Base-by-base conservation (phyloP, 2,113 vertebrate species). In the Platycercus adscitus region DNA sequence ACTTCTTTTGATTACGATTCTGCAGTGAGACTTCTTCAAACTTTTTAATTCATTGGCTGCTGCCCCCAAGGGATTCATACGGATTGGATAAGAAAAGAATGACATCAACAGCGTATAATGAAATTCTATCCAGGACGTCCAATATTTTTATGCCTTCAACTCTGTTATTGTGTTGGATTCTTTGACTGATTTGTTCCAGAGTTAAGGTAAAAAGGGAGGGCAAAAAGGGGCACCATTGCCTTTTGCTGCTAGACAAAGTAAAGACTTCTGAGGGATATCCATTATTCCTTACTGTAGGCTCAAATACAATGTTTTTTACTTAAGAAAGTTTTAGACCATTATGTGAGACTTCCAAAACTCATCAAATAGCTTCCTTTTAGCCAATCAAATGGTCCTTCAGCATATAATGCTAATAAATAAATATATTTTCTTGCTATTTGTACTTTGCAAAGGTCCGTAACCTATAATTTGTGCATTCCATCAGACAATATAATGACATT, bases 171-270 rank as follows among this genome's bases (percentile, higher is more conserved):
- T 96, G 88, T 94, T 95, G 73, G 77, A 94, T 91, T 93, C 88
- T 96, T 97, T 96, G 79, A 94, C 52, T 92, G 86, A 91, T 96
- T 94, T 86, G 90, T 88, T 91, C 95, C 88, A 96, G 93, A 95
- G 79, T 81, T 95, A 96, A 92, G 91, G 88, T 93, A 95, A 94
- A 97, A 97, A 96, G 52, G 65, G 44, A 96, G 95, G 95, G 93
- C 95, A 96, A 94, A 95, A 93, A 81, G 92, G 92, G 93, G 88
- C 93, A 96, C 69, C 39, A 69, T 93, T 79, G 65, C 93, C 65
- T 96, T 96, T 96, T 93, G 60, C 93, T 91, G 61, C 60, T 76
- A 94, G 90, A 96, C 61, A 96, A 96, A 96, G 92, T 92, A 94
- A 90, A 96, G 81, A 79, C 88, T 95, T 96, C 86, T 89, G 83